Conservation (phyloP, 2,113 vertebrate species). For the Nerophis lumbriciformis region DNA sequence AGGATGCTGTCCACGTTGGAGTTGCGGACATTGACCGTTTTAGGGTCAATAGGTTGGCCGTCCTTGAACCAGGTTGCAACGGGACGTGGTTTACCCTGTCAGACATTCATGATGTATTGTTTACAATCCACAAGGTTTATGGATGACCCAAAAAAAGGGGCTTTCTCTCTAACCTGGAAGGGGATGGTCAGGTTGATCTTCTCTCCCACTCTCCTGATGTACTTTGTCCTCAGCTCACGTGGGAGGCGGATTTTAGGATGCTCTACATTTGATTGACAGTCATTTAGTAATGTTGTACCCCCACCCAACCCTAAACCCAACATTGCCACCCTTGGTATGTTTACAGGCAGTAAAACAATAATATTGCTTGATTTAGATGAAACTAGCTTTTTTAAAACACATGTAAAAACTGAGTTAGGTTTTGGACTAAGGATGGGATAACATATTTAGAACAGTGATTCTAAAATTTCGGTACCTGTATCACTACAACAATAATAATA, state of each 20-base stretch:
- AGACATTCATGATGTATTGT: not conserved
- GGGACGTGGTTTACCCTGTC: slow-evolving; percentile 82
- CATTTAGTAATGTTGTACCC: too few species aligned
- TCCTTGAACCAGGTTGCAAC: slow-evolving; percentile 80
- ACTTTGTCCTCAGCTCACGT: slow-evolving; percentile 81
- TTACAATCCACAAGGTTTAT: not conserved
- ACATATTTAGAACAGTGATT: too few species aligned
- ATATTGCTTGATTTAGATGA: too few species aligned
- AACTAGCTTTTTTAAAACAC: too few species aligned
- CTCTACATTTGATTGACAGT: slow-evolving; percentile 59
- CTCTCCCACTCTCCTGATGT: slow-evolving; percentile 80
- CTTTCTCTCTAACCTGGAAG: slow-evolving; percentile 76
- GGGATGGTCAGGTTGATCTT: slow-evolving; percentile 83
- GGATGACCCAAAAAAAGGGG: not conserved
- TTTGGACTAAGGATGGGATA: too few species aligned
- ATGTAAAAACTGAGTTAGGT: too few species aligned
- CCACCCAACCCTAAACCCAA: too few species aligned
- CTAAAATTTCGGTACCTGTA: too few species aligned
- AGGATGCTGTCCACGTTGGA: slow-evolving; percentile 79
- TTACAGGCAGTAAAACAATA: too few species aligned
- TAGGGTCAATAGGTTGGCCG: slow-evolving; percentile 74
- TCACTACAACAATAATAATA: too few species aligned
- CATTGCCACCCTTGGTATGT: too few species aligned
- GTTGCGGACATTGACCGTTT: slow-evolving; percentile 71
- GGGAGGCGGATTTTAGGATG: slow-evolving; percentile 88